Base-by-base conservation (phyloP, 2,797 vertebrate species). In the Gephyroberyx darwinii region DNA sequence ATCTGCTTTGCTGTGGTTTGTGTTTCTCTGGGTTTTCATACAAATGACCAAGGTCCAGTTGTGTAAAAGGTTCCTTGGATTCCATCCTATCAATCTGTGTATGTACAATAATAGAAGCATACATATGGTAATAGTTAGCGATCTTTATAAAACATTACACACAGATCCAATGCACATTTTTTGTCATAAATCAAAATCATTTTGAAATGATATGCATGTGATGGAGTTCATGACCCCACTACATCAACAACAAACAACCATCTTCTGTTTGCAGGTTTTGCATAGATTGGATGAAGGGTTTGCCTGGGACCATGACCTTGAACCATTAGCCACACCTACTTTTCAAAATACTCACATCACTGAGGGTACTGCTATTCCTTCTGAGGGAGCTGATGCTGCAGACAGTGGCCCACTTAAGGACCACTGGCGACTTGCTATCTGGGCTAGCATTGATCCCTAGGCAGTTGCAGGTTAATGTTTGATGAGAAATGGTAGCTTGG, bases 361-460 rank as follows among this genome's bases (percentile, higher is more conserved):
- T 22, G 26, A 35, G 22, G 56, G 67, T 45, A 31, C 54, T 63
- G 47, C 47, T 77, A 57, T 70, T 68, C 30, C 67, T 73, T 72
- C 33, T 71, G 64, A 53, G 31, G 77, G 67, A 48, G 63, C 59
- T 66, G 16, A 30, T 10, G 51, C 37, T 37, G 51, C 53, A 65
- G 65, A 80, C 77, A 35, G 67, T 77, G 82, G 64, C 80, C 84
- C 82, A 86, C 67, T 82, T 83, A 70, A 64, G 16, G 61, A 68
- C 75, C 79, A 66, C 79, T 78, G 76, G 69, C 85, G 80, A 48
- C 53, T 84, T 62, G 72, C 65, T 77, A 77, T 86, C 73, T 87
- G 77, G 70, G 82, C 69, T 84, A 80, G 75, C 74, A 76, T 30
- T 71, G 72, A 78, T 82, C 84, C 85, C 76, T 64, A 65, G 85